Evolutionary conservation across 2,888 invertebrate species (phyloP), one percentile per base, ranked within the genome.

Genomic region (Clivina fossor): DNA sequence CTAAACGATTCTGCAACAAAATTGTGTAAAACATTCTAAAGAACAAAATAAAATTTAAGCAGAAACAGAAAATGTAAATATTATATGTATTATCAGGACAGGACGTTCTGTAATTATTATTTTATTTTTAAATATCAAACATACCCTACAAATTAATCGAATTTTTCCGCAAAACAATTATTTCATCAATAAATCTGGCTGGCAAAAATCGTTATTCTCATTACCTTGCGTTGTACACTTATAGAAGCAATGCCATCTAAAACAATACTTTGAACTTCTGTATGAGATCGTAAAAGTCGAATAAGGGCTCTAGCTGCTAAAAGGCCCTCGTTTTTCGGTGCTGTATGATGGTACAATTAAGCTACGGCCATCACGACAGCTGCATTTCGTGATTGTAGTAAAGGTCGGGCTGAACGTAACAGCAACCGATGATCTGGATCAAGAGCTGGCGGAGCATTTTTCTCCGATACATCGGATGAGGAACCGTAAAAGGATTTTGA

Each of bases 341-440:
- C 97, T 59, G 93, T 85, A 72, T 98, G 97, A 70, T 95, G 92
- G 72, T 95, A 96, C n/a, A 99, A 78, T 69, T 98, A 98, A 0
- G 94, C 93, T 2, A 98, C 98, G 0, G 94, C 89, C 90, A 99
- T 92, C 1, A 99, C 98, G 1, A 98, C 97, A 1, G 95, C 90
- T 1, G 96, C 89, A 76, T 97, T 98, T 59, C 97, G 79, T 63
- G 95, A 95, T 76, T 98, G 97, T 43, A 99, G 79, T 60, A 99
- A 76, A 0, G 98, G 98, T 69, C 93, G 89, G 11, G 94, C 90
- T 58, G 93, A 95, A 35, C 95, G 82, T 58, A 99, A 77, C 46
- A 99, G 77, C 62, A 98, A 78, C 9, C 93, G 80, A 69, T 95
- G 93, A 77, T 99, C 99, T 0, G 89, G 78, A 76, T 98, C 97